phyloP scores from a whole-genome alignment of 2,113 vertebrate genomes.

The Clinocottus analis region DNA sequence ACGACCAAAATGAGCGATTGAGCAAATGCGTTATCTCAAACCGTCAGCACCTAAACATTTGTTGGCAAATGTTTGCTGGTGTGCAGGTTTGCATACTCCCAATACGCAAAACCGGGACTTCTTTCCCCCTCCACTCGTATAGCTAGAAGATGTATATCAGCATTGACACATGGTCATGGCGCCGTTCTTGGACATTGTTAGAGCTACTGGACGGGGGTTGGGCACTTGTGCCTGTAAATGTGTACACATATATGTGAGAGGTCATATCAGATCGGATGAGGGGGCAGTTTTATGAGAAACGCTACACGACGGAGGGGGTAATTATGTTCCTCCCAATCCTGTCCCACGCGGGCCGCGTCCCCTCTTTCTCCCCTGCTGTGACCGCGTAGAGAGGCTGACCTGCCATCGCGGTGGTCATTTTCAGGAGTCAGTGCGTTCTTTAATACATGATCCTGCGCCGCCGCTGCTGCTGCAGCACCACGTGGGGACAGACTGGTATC shows the following conservation, averaged over 20 bases:
- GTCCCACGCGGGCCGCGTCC: background rate
- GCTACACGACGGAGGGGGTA: conserved; percentile 77
- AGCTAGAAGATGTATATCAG: conserved; percentile 34
- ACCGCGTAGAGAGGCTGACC: conserved; percentile 87
- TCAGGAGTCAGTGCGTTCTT: conserved; percentile 89
- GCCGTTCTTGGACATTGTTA: conserved; percentile 25
- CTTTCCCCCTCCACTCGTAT: background rate
- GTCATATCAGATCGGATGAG: conserved; percentile 57
- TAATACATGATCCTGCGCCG: conserved; percentile 85
- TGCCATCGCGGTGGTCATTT: conserved; percentile 84
- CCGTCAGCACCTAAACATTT: conserved; percentile 14
- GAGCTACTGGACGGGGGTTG: background rate
- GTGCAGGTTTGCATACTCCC: background rate
- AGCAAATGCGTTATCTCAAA: background rate
- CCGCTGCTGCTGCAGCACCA: conserved; percentile 85
- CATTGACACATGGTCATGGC: conserved; percentile 34
- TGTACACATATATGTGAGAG: conserved; percentile 35
- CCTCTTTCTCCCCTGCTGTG: conserved; percentile 67
- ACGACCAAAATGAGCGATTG: conserved; percentile 3
- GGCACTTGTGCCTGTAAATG: conserved; percentile 27
- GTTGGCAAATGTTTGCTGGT: conserved; percentile 23
- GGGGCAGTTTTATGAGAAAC: conserved; percentile 74
- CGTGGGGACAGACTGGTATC: conserved; percentile 91
- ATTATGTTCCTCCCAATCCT: conserved; percentile 80
- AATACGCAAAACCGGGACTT: background rate